Evolutionary conservation across 2,113 vertebrate genomes (phyloP).

Genomic region (Erpornis zantholeuca): DNA sequence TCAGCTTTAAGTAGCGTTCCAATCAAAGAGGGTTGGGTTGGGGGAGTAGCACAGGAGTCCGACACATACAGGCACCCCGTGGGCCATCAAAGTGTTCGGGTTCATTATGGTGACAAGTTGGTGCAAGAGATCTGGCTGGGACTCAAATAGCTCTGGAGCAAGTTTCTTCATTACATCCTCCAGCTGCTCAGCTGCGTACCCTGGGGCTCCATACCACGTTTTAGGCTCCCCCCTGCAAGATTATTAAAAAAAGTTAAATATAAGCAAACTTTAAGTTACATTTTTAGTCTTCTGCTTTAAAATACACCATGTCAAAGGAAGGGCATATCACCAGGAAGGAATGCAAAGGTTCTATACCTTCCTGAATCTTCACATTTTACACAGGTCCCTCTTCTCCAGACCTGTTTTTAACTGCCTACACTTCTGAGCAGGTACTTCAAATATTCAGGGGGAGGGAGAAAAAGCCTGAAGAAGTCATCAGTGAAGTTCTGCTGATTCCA

Average conservation of each 20-base stretch:
- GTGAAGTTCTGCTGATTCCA: not conserved
- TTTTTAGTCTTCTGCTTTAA: conserved; percentile 31
- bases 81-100: conserved; percentile 95
- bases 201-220: conserved; percentile 98
- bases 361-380: not conserved
- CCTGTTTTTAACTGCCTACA: not conserved
- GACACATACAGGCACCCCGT: conserved; percentile 93
- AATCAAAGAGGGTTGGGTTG: not conserved
- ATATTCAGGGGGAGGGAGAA: not conserved
- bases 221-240: conserved; percentile 94
- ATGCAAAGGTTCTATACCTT: not conserved
- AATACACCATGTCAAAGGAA: not conserved
- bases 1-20: not conserved
- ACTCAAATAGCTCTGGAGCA: conserved; percentile 94
- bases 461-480: not conserved
- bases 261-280: conserved; percentile 5
- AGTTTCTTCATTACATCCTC: conserved; percentile 97
- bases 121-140: conserved; percentile 96
- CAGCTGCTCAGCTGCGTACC: conserved; percentile 93
- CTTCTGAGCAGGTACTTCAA: not conserved
- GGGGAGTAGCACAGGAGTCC: conserved; percentile 6
- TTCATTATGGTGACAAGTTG: conserved; percentile 99
- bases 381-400: not conserved
- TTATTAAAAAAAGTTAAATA: conserved; percentile 52
- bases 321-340: not conserved